Conservation (phyloP, 2,113 vertebrate genomes). For the Ondatra zibethicus region DNA sequence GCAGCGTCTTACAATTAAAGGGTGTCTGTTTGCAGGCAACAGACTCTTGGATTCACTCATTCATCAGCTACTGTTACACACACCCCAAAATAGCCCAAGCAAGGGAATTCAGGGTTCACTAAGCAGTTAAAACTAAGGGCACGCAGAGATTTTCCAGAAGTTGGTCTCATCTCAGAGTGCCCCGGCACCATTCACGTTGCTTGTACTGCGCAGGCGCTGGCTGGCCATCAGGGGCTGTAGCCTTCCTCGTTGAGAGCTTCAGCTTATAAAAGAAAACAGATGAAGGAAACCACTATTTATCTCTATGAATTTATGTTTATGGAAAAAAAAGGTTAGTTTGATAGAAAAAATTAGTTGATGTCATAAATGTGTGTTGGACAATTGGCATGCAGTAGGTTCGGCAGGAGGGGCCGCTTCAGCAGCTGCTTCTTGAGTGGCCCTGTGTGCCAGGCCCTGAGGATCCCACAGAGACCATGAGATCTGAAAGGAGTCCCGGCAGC, state of each 20-base stretch:
- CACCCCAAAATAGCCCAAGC: background rate
- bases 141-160: background rate
- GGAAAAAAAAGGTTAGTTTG: background rate
- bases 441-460: background rate
- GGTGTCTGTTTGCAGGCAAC: background rate
- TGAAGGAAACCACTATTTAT: background rate
- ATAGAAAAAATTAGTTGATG: background rate
- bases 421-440: background rate
- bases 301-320: background rate
- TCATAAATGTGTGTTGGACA: background rate
- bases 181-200: background rate
- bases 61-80: background rate
- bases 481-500: conserved; percentile 34
- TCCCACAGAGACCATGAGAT: background rate
- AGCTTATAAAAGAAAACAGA: background rate
- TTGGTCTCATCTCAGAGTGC: background rate
- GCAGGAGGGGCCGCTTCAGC: background rate
- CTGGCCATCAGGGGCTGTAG: conserved; percentile 64
- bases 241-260: conserved; percentile 33
- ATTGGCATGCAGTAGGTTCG: background rate
- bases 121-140: background rate
- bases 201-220: conserved; percentile 53
- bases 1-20: background rate
- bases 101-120: background rate
- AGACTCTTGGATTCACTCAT: background rate